Evolutionary conservation across 1,140 invertebrate species (phyloP).

Genomic region (Meteorus sp.): DNA sequence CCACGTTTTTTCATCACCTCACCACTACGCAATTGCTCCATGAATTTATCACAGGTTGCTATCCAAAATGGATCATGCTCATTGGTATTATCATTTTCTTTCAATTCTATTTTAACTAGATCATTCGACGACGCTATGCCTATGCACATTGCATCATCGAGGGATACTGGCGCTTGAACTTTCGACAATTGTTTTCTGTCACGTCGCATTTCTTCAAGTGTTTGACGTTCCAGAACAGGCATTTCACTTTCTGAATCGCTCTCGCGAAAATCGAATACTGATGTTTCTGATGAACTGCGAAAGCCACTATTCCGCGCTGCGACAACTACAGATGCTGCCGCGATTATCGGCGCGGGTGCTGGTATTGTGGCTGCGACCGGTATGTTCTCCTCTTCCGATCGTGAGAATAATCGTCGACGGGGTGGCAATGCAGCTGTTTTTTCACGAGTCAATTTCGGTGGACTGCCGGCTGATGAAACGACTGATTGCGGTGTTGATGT

Average conservation of each 20-base stretch:
- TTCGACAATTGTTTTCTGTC: conserved; percentile 60
- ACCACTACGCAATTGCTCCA: conserved; percentile 67
- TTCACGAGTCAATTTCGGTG: conserved; percentile 60
- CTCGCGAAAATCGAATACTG: conserved; percentile 67
- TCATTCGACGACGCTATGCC: conserved; percentile 45
- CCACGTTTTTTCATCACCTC: conserved; percentile 61
- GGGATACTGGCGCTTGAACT: conserved; percentile 53
- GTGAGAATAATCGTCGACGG: conserved; percentile 57
- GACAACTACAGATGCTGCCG: conserved; percentile 39
- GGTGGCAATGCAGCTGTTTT: conserved; percentile 47
- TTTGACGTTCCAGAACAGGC: conserved; percentile 63
- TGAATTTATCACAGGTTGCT: conserved; percentile 70
- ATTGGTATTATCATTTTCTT: conserved; percentile 50
- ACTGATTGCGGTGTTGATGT: conserved; percentile 48
- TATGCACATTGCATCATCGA: conserved; percentile 53
- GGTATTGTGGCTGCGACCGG: conserved; percentile 34
- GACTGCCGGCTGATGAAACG: conserved; percentile 52
- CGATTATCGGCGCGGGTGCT: conserved; percentile 33
- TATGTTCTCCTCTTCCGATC: conserved; percentile 57
- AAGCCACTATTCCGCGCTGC: conserved; percentile 57
- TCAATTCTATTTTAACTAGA: conserved; percentile 52
- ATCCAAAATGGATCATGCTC: conserved; percentile 64
- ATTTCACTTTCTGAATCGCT: conserved; percentile 65
- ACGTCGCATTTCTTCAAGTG: conserved; percentile 61
- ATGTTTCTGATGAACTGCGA: conserved; percentile 65